Evolutionary conservation across 2,113 vertebrate species (phyloP).

Genomic region (Numenius arquata): DNA sequence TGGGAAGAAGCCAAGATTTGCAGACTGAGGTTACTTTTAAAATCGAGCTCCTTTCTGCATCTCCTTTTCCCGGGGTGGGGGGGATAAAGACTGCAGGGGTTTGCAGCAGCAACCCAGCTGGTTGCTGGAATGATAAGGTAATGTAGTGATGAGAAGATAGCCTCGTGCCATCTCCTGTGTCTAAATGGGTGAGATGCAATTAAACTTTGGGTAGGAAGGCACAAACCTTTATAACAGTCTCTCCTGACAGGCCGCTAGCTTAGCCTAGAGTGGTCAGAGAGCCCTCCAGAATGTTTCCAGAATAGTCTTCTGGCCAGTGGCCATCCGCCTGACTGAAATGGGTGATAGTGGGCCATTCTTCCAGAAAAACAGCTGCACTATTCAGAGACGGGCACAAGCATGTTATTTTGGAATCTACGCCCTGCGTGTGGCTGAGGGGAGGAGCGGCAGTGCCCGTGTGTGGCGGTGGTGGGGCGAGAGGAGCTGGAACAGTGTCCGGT

Average conservation of each 20-base stretch:
- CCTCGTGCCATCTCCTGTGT: not conserved
- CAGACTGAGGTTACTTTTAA: not conserved
- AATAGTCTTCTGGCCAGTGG: not conserved
- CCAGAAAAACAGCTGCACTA: not conserved
- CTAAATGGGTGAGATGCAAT: not conserved
- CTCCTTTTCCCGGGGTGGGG: not conserved
- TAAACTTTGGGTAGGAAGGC: not conserved
- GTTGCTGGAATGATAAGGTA: not conserved
- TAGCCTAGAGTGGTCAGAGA: not conserved
- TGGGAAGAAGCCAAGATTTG: not conserved
- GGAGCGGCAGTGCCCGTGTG: not conserved
- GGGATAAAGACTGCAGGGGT: not conserved
- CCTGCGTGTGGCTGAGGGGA: accelerated
- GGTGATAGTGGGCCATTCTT: conserved; percentile 3
- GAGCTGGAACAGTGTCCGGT: not conserved
- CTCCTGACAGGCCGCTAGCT: not conserved
- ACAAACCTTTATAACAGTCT: not conserved
- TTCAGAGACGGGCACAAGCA: not conserved
- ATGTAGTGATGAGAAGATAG: not conserved
- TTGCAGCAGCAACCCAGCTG: not conserved
- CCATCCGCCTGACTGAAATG: not conserved
- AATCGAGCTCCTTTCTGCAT: not conserved
- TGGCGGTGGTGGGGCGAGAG: not conserved
- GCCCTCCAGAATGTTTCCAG: not conserved
- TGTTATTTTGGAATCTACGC: not conserved